Conservation (phyloP, 2,888 invertebrate species). For the Nowickia ferox region DNA sequence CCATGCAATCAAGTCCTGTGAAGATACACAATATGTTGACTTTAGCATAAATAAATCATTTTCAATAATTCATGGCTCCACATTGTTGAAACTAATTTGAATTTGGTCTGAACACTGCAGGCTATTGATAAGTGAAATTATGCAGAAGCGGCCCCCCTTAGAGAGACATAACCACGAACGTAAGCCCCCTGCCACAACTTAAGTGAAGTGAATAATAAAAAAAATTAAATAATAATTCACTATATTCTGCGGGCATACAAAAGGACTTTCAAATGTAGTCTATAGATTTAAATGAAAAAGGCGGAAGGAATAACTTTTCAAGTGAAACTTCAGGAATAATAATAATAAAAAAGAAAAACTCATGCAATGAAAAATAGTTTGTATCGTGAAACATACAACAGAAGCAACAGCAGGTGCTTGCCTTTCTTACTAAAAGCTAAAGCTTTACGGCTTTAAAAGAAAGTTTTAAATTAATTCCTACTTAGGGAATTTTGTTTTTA, state of each 20-base stretch:
- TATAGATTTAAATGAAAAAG: not conserved
- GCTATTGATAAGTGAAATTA: not conserved
- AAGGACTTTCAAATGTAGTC: not conserved
- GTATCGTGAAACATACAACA: too few species aligned
- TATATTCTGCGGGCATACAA: not conserved
- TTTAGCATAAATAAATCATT: conserved; percentile 4
- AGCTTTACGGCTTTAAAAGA: too few species aligned
- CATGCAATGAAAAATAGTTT: not conserved
- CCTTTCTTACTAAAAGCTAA: too few species aligned
- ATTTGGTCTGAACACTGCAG: not conserved
- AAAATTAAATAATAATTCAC: conserved; percentile 7
- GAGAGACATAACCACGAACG: not conserved
- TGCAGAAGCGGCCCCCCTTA: not conserved
- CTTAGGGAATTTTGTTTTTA: too few species aligned
- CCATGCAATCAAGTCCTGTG: not conserved
- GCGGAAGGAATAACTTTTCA: not conserved
- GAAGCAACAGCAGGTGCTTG: too few species aligned
- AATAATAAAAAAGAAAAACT: not conserved
- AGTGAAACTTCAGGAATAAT: conserved; percentile 9
- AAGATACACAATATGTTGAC: not conserved
- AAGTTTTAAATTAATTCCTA: too few species aligned
- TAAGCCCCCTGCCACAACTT: not conserved
- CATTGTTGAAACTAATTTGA: conserved; percentile 13
- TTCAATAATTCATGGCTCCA: conserved; percentile 5
- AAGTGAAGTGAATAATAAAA: conserved; percentile 9